Evolutionary conservation across 2,888 invertebrate genomes (phyloP).

Genomic region (Agrotis exclamationis): DNA sequence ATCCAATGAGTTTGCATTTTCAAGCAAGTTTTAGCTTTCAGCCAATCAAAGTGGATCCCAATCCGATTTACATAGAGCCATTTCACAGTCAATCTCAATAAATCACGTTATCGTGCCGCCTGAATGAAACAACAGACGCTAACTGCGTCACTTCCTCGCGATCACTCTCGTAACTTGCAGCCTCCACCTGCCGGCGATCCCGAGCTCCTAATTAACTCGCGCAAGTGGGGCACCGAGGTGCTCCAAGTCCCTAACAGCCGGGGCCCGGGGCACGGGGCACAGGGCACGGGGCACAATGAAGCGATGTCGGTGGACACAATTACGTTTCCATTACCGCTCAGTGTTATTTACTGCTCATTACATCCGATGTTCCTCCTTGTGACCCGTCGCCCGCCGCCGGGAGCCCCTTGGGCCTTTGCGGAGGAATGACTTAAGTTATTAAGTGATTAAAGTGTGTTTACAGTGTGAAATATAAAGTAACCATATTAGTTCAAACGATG

Average conservation of each 20-base stretch:
- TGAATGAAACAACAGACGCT: constrained; percentile 22
- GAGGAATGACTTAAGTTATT: neutral
- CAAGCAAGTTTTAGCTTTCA: neutral
- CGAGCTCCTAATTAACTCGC: constrained; percentile 29
- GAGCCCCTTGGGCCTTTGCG: neutral
- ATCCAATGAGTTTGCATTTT: neutral
- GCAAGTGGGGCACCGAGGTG: constrained; percentile 12
- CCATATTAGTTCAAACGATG: neutral
- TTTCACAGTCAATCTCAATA: constrained; percentile 32
- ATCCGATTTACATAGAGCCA: constrained; percentile 13
- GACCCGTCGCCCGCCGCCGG: neutral
- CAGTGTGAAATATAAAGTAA: neutral
- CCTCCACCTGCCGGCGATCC: neutral
- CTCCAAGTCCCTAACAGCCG: neutral
- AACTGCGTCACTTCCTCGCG: constrained; percentile 9
- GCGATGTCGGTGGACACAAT: constrained; percentile 30
- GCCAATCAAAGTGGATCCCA: neutral
- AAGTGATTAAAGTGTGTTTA: neutral
- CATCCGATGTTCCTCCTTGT: constrained; percentile 10
- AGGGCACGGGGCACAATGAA: neutral
- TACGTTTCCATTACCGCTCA: constrained; percentile 36
- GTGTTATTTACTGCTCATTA: constrained; percentile 52
- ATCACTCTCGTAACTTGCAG: neutral
- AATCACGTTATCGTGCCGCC: constrained; percentile 9
- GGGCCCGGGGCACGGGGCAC: neutral